These are phyloP conservation scores for Cydia fagiglandana DNA, from an alignment of 1,140 invertebrate genomes.

Conservation along the genomic window DNA sequence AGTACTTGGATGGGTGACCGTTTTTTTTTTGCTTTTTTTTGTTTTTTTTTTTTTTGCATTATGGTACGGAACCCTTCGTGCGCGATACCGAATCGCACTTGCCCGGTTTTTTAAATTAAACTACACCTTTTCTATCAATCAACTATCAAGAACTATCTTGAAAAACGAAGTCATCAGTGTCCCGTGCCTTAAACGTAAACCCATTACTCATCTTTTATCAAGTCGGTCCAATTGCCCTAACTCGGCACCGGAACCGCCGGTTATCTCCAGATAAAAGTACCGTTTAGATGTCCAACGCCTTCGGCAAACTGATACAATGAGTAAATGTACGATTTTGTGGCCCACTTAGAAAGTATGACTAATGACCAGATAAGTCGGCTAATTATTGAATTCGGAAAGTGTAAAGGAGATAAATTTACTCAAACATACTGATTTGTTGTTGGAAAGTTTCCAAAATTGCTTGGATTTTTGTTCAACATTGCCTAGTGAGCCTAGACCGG, in stretches of 20 bases:
- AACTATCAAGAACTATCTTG: neutral
- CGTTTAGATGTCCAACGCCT: constrained; percentile 22
- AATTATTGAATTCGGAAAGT: neutral
- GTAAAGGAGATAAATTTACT: too few relatives aligned
- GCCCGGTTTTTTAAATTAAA: too few relatives aligned
- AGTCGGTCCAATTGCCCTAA: constrained; percentile 55
- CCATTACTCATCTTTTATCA: constrained; percentile 54
- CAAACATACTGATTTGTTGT: too few relatives aligned
- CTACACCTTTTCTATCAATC: neutral
- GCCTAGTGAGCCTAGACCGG: too few relatives aligned
- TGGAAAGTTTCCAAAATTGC: too few relatives aligned
- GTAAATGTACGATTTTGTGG: constrained; percentile 23
- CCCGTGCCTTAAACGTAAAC: neutral
- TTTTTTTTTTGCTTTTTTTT: too few relatives aligned
- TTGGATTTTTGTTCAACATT: too few relatives aligned
- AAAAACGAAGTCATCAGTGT: constrained; percentile 6
- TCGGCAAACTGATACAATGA: constrained; percentile 8
- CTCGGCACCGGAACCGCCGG: constrained; percentile 37
- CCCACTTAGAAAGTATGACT: constrained; percentile 23
- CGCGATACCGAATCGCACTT: too few relatives aligned
- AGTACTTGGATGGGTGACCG: too few relatives aligned
- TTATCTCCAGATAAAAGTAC: constrained; percentile 28
- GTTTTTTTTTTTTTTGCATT: too few relatives aligned
- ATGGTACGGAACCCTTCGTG: too few relatives aligned
- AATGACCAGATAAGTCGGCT: constrained; percentile 2